Percentiles rank a stretch among this genome's conserved stretches.
Conservation (phyloP, 2,113 vertebrate genomes). For the Dicrurus megarhynchus region DNA sequence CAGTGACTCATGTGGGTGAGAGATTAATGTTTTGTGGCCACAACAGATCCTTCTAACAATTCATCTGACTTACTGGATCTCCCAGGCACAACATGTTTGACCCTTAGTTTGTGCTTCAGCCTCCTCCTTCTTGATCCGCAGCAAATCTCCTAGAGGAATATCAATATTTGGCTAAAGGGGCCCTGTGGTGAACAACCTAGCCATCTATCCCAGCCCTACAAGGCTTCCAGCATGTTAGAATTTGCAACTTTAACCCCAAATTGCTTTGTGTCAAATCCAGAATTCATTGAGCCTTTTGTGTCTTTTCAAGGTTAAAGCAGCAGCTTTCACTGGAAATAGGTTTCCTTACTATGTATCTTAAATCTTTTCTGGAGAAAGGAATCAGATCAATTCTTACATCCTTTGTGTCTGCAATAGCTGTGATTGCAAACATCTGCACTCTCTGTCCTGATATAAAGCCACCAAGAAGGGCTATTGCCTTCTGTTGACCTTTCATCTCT, state of each 20-base stretch:
- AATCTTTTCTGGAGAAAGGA: not conserved
- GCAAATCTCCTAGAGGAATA: not conserved
- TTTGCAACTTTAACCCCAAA: not conserved
- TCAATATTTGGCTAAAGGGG: not conserved
- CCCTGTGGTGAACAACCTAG: not conserved
- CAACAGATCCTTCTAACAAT: not conserved
- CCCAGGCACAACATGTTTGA: not conserved
- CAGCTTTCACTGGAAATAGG: not conserved
- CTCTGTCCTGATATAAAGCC: not conserved
- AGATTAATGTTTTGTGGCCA: not conserved
- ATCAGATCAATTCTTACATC: not conserved
- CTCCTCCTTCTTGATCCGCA: not conserved
- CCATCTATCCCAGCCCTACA: not conserved
- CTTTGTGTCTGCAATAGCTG: not conserved
- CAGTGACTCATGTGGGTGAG: not conserved
- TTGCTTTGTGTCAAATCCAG: not conserved
- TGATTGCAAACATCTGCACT: not conserved
- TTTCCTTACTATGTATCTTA: not conserved
- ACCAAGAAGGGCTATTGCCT: not conserved
- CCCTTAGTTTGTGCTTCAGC: not conserved
- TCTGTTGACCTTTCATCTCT: not conserved
- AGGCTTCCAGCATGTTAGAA: not conserved
- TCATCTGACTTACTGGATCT: not conserved
- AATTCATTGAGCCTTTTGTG: not conserved
- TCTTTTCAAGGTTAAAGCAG: not conserved